Percentiles rank a stretch among this genome's conserved stretches.
Conservation (phyloP, 2,113 vertebrate species). For the Clarias macrocephalus region DNA sequence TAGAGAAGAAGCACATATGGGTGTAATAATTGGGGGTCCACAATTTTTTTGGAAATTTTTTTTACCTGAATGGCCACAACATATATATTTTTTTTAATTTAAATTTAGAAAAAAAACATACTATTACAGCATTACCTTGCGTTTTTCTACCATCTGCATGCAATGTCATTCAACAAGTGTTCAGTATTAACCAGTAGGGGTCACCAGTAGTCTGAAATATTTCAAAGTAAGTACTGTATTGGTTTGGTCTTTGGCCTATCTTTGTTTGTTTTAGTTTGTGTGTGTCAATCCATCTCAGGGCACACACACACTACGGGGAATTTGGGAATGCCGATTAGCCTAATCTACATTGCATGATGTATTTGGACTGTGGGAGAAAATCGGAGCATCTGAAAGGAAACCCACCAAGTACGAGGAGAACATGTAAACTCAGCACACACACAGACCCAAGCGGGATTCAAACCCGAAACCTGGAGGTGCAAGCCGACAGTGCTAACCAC, state of each 20-base stretch:
- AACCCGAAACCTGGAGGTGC: too few species aligned
- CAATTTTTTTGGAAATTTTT: neutral
- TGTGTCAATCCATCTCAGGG: neutral
- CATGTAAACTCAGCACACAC: too few species aligned
- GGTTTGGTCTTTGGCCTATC: neutral
- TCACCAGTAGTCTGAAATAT: conserved; percentile 16
- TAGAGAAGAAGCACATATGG: neutral
- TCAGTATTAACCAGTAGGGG: conserved; percentile 28
- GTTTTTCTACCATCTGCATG: neutral
- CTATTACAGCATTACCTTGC: neutral
- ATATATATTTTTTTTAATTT: neutral
- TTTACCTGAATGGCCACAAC: neutral
- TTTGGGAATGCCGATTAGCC: too few species aligned
- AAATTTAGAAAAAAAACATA: neutral
- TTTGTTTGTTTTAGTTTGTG: neutral
- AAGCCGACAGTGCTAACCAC: too few species aligned
- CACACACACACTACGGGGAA: too few species aligned
- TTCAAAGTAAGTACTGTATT: neutral
- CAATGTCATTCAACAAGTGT: neutral
- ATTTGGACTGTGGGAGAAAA: too few species aligned
- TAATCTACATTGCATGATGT: too few species aligned
- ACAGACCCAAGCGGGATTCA: too few species aligned
- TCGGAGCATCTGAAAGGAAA: too few species aligned
- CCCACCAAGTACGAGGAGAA: too few species aligned
- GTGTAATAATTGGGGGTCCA: neutral